Evolutionary conservation across 2,113 vertebrate genomes (phyloP).

Genomic region (Macaca mulatta): DNA sequence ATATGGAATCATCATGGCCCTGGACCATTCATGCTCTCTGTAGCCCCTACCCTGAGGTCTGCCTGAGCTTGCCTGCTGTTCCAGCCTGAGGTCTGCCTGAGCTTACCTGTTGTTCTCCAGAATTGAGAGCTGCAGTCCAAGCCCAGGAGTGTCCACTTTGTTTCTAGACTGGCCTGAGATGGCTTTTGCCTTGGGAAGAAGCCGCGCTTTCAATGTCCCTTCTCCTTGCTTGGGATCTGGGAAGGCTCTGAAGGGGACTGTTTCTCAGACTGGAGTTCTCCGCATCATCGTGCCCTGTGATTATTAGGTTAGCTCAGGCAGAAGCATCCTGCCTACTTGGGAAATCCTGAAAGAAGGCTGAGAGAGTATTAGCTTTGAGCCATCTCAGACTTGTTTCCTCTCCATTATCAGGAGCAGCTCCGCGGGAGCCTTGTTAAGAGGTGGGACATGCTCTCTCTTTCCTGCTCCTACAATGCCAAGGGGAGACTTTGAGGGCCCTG

Average conservation of each 20-base stretch:
- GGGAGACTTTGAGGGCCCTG: not conserved
- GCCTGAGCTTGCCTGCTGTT: not conserved
- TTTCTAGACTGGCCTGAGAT: not conserved
- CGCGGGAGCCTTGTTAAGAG: not conserved
- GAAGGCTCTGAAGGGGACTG: not conserved
- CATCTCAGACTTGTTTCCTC: not conserved
- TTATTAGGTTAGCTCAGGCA: slow-evolving; percentile 8
- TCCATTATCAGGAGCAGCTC: not conserved
- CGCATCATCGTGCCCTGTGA: not conserved
- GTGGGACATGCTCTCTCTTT: not conserved
- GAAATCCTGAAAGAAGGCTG: not conserved
- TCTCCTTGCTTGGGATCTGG: not conserved
- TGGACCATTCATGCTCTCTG: not conserved
- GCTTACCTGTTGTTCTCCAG: not conserved
- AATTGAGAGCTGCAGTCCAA: not conserved
- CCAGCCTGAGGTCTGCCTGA: not conserved
- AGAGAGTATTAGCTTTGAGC: not conserved
- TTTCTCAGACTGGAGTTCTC: not conserved
- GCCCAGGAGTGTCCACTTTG: not conserved
- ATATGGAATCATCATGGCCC: not conserved
- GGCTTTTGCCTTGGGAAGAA: not conserved
- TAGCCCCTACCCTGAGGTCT: not conserved
- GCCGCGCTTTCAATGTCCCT: not conserved
- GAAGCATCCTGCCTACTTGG: not conserved
- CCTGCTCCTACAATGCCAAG: not conserved